Percentiles rank a stretch among this genome's conserved stretches.
These are phyloP conservation scores for Clitarchus hookeri DNA, from an alignment of 2,888 invertebrate species.

Conservation along the genomic window DNA sequence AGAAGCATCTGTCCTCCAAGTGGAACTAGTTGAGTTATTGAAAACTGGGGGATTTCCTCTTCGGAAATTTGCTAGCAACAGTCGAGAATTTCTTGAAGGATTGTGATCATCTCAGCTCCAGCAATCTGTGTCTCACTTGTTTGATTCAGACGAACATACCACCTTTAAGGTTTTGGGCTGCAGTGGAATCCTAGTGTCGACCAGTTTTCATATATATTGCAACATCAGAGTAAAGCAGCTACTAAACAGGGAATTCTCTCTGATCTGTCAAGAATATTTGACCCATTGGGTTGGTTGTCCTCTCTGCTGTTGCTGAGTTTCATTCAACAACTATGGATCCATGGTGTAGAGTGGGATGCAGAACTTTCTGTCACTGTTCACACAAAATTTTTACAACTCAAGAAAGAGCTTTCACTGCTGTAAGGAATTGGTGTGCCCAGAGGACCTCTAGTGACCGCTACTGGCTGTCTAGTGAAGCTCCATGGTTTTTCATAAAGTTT, in stretches of 20 bases:
- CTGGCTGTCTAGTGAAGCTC: background rate
- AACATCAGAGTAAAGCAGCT: background rate
- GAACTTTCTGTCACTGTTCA: background rate
- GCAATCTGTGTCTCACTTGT: background rate
- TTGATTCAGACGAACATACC: background rate
- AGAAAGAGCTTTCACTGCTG: background rate
- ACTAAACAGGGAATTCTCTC: background rate
- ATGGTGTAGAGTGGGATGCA: background rate
- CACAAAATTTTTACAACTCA: background rate
- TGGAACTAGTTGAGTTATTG: background rate
- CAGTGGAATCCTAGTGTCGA: background rate
- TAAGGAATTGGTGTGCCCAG: background rate
- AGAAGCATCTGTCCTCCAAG: background rate
- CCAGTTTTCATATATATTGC: background rate
- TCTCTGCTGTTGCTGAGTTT: background rate
- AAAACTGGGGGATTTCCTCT: background rate
- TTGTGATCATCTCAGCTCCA: background rate
- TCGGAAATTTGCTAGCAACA: background rate
- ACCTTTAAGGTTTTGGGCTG: background rate
- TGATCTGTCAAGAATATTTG: background rate
- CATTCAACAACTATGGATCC: too few relatives aligned
- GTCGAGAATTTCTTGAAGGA: background rate
- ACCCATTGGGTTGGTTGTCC: background rate
- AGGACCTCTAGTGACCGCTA: background rate
- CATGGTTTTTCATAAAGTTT: background rate